A percentile compares a stretch with the other conserved stretches of the same genome.
These are phyloP conservation scores for Vanacampus margaritifer DNA, from an alignment of 2,113 vertebrate genomes.

Conservation along the genomic window DNA sequence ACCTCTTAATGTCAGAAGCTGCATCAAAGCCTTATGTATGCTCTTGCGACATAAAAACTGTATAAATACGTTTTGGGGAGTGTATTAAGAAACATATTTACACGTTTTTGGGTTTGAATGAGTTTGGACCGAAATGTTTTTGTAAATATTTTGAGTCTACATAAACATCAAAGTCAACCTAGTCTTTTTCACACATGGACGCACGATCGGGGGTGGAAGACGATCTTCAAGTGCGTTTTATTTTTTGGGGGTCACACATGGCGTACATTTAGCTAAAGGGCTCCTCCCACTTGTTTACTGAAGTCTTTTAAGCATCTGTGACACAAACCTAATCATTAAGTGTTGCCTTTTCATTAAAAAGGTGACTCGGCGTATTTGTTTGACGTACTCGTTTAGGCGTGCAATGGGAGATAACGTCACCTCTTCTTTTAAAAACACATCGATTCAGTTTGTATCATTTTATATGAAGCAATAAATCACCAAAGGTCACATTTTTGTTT, in stretches of 20 bases:
- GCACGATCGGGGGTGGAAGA: no score
- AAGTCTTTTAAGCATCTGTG: background rate
- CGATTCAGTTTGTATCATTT: slow-evolving; percentile 41
- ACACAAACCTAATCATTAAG: background rate
- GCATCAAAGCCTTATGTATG: no score
- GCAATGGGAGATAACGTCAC: slow-evolving; percentile 5
- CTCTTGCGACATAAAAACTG: no score
- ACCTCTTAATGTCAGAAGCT: no score
- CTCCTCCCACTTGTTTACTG: background rate
- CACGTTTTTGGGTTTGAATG: no score
- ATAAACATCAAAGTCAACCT: no score
- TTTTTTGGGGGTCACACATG: background rate
- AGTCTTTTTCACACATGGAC: no score
- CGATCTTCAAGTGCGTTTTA: no score
- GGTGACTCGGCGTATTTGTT: slow-evolving; percentile 8
- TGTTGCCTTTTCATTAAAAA: background rate
- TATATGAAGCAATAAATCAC: slow-evolving; percentile 49
- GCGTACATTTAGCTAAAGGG: background rate
- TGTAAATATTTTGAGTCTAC: no score
- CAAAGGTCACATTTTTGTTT: slow-evolving; percentile 11
- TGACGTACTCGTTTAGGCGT: background rate
- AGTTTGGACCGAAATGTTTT: no score
- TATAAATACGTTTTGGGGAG: no score
- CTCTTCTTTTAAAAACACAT: slow-evolving; percentile 18
- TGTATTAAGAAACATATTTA: no score